Base-by-base conservation (phyloP, 2,888 invertebrate species). In the Microctonus aethiopoides region DNA sequence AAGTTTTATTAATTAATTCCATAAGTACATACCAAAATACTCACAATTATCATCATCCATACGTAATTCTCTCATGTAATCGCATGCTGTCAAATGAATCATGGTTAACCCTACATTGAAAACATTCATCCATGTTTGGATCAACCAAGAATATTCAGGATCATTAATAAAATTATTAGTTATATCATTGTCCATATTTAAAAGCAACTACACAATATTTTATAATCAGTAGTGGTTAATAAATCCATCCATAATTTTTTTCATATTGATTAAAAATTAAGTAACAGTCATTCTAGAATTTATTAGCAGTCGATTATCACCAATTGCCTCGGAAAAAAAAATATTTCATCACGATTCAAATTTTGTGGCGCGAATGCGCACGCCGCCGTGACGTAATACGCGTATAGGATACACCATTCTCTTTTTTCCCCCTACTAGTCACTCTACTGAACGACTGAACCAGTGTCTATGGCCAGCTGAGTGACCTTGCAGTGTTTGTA, bases 401-500 rank as follows among this genome's bases (percentile, higher is more conserved):
- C 16, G n/a, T 16, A 16, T 20, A 20, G 29, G 4, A 51, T 9
- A 10, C 9, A 16, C 16, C 10, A 59, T 46, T 39, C 46, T n/a
- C 46, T 7, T 20, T 29, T 29, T 29, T 7, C 3, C 29, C 46
- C 46, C n/a, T 46, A 46, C 16, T 16, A n/a, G n/a, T n/a, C n/a
- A n/a, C 16, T 46, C n/a, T n/a, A 16, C 46, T n/a, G n/a, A n/a
- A n/a, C n/a, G n/a, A 46, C n/a, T 46, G 16, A 46, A 46, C 46
- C 46, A 69, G 74, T 70, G 71, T 74, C 75, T 77, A 79, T 79
- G 80, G 80, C 80, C 82, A 81, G 82, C 87, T 85, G 88, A 87
- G 88, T 91, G 92, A 91, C 91, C 91, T 92, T 92, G 92, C 90
- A 87, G 87, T 92, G 91, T 92, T 92, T 92, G 92, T 92, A 92